Evolutionary conservation across 2,888 invertebrate species (phyloP), one percentile per base, ranked within the genome.

Genomic region (Pristionchus fissidentatus): DNA sequence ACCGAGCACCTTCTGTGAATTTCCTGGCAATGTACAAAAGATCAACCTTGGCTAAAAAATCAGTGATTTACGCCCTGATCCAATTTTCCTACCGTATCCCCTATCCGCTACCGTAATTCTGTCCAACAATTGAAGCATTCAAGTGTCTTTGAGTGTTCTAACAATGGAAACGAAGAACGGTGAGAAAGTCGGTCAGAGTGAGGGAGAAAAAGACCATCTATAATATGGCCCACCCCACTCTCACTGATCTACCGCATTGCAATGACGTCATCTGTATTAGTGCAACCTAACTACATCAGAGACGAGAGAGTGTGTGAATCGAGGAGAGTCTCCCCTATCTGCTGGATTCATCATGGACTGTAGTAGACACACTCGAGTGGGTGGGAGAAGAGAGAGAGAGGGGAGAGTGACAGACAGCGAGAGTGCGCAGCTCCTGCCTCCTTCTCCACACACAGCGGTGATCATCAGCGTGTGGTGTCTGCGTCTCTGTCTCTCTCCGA

Each of bases 161-260:
- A 66, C 66, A 66, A 66, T 66, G 38, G 35, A 35, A 10, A 19
- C 32, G 15, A 41, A 46, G 26, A 73, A 46, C 26, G 73, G 10
- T 49, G 19, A 15, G 73, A 46, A 73, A 46, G 73, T 73, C 73
- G 73, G 73, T 73, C 73, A 73, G n/a, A 41, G 26, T 4, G 10
- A 22, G 26, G 29, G 26, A 43, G 15, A 49, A 46, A 43, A 46
- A 73, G 46, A 2, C 43, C 19, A 49, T 49, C 19, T 49, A 10
- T 46, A 8, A 32, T 10, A 3, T n/a, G 13, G 43, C 32, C 73
- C 70, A 2, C 41, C 70, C 49, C 77, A 43, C 62, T 80, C 70
- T 57, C 85, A 46, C 79, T 52, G 73, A 79, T 85, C 80, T 57
- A 57, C 77, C 82, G 84, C 84, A 60, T 84, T 79, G 83, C 62